phyloP scores from a whole-genome alignment of 2,888 invertebrate genomes.

The Octodonta nipae region DNA sequence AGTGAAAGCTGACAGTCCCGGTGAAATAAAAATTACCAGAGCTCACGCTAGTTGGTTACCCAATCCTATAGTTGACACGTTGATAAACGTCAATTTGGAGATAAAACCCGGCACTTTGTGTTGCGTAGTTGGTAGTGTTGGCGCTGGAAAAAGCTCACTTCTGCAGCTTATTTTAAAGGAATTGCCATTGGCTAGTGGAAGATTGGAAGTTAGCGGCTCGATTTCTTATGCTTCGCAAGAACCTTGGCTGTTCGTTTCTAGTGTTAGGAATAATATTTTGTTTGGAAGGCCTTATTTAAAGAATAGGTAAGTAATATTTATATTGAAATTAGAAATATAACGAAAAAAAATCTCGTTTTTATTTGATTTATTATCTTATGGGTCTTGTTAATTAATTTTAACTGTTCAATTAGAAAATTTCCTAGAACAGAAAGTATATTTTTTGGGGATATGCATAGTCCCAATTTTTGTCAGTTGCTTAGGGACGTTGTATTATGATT shows the following conservation, averaged over 20 bases:
- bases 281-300: conserved; percentile 56
- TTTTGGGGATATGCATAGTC: too few species aligned
- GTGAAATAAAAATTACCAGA: conserved; percentile 14
- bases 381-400: too few species aligned
- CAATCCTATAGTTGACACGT: conserved; percentile 27
- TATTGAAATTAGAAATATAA: not conserved
- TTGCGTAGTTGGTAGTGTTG: conserved; percentile 49
- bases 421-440: too few species aligned
- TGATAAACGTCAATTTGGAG: conserved; percentile 39
- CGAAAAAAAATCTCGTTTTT: not conserved
- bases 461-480: too few species aligned
- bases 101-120: conserved; percentile 35
- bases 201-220: conserved; percentile 46
- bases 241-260: conserved; percentile 63
- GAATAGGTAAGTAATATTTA: conserved; percentile 28
- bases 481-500: too few species aligned
- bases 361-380: not conserved
- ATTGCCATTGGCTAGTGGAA: conserved; percentile 48
- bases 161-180: conserved; percentile 63
- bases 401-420: too few species aligned
- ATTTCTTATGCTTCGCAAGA: conserved; percentile 67
- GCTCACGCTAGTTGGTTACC: conserved; percentile 25
- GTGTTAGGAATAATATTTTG: conserved; percentile 65
- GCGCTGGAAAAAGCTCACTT: conserved; percentile 58
- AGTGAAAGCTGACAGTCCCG: not conserved